Base-by-base conservation (phyloP, 1,140 invertebrate species). In the Mycetomoellerius zeteki region DNA sequence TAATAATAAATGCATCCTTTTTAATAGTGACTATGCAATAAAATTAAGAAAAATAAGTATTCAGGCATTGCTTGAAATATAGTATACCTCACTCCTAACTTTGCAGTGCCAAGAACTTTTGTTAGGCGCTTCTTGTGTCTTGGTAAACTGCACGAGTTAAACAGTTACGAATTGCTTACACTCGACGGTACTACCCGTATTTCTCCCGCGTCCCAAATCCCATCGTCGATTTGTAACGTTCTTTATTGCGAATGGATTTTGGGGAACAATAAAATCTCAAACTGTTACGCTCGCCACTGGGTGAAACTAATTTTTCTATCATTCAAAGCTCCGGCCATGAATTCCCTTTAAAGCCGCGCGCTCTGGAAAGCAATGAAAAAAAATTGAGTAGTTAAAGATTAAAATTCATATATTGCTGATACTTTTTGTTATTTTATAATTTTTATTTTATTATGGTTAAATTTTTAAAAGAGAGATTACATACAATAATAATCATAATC, bases 1-100 rank as follows among this genome's bases (percentile, higher is more conserved):
- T 27, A 33, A 4, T 60, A 73, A 75, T 50, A 84, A 84, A 75
- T 50, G 37, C 47, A 50, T 56, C 37, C 5, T 60, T 24, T 37
- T 84, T 84, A 84, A 84, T 75, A 37, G 12, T 37, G 27, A 75
- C 24, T 73, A 50, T 33, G 37, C 24, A 54, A 14, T 27, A 19
- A 75, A 84, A 84, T 84, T 84, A 84, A 84, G 54, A 75, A 84
- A 75, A 84, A 84, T 73, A 82, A 60, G 54, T 75, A 60, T n/a
- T 60, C 37, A 10, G n/a, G 8, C 16, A 37, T 73, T 14, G 37
- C 43, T 50, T 84, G 24, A 14, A 75, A n/a, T 50, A 50, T 8
- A 75, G 16, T 50, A 50, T 8, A 47, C 8, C 80, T 84, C 69
- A 21, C n/a, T 75, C 4, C 56, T 50, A 84, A 84, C 80, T 84